Evolutionary conservation across 2,888 invertebrate species (phyloP).

Genomic region (Ceratothoa steindachneri): DNA sequence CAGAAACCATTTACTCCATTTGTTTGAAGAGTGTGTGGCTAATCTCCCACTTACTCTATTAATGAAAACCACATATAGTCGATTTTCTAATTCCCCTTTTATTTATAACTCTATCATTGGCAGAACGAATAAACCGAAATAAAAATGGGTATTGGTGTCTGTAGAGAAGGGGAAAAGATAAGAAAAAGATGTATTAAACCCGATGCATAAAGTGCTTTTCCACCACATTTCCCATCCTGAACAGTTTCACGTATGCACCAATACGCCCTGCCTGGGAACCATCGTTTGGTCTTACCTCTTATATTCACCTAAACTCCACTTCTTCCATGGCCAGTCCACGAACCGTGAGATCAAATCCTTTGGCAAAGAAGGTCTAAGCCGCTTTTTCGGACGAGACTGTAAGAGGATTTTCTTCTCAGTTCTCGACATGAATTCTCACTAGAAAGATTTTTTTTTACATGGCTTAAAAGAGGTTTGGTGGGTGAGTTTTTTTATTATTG

Average conservation of each 20-base stretch:
- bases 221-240: neutral
- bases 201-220: neutral
- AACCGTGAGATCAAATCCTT: conserved; percentile 6
- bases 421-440: neutral
- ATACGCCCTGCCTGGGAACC: neutral
- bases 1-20: too few relatives aligned
- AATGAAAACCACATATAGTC: too few relatives aligned
- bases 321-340: neutral
- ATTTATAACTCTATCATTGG: too few relatives aligned
- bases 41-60: too few relatives aligned
- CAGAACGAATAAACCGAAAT: too few relatives aligned
- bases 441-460: neutral
- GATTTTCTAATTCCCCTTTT: too few relatives aligned
- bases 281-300: neutral
- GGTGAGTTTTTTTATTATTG: neutral
- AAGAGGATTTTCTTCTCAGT: neutral
- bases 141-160: too few relatives aligned
- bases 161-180: neutral
- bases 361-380: conserved; percentile 2
- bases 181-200: neutral
- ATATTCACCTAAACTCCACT: neutral
- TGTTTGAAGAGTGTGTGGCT: too few relatives aligned
- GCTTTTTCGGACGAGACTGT: neutral
- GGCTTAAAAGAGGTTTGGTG: neutral
- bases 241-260: neutral